These are phyloP conservation scores for Cephus pulcher DNA, from an alignment of 2,888 invertebrate species.

Conservation along the genomic window DNA sequence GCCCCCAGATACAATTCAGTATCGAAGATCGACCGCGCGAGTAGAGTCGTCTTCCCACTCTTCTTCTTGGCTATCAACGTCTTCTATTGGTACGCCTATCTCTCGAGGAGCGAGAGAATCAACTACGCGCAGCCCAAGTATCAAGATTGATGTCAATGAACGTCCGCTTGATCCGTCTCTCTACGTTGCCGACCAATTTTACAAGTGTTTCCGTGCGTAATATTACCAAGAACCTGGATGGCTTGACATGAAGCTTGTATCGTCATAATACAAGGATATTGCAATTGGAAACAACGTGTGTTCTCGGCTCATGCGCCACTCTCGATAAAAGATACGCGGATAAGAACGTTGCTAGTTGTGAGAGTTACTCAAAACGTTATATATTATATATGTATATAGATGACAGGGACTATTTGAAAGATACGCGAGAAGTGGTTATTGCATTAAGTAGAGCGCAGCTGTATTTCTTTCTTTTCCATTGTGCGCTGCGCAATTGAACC, in stretches of 20 bases:
- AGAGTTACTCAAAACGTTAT: too few relatives aligned
- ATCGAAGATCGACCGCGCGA: conserved; percentile 82
- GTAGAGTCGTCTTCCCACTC: conserved; percentile 81
- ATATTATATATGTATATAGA: too few relatives aligned
- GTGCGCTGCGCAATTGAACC: too few relatives aligned
- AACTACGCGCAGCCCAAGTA: conserved; percentile 40
- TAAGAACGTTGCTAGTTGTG: too few relatives aligned
- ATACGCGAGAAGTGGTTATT: too few relatives aligned
- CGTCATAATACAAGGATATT: conserved; percentile 1
- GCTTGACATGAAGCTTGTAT: too few relatives aligned
- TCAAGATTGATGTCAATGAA: background rate
- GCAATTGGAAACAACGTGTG: conserved; percentile 3
- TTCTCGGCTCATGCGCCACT: background rate
- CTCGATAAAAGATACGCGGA: too few relatives aligned
- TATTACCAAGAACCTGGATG: too few relatives aligned
- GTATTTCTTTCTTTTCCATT: too few relatives aligned
- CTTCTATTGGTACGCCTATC: conserved; percentile 83
- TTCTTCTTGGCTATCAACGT: conserved; percentile 81
- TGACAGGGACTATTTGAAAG: too few relatives aligned
- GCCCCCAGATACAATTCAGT: conserved; percentile 81
- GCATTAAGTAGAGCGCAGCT: too few relatives aligned
- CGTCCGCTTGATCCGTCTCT: background rate
- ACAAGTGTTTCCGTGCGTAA: too few relatives aligned
- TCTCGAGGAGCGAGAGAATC: conserved; percentile 73
- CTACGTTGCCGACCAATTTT: conserved; percentile 15